phyloP scores from a whole-genome alignment of 2,113 vertebrate genomes.

The Fulica atra region DNA sequence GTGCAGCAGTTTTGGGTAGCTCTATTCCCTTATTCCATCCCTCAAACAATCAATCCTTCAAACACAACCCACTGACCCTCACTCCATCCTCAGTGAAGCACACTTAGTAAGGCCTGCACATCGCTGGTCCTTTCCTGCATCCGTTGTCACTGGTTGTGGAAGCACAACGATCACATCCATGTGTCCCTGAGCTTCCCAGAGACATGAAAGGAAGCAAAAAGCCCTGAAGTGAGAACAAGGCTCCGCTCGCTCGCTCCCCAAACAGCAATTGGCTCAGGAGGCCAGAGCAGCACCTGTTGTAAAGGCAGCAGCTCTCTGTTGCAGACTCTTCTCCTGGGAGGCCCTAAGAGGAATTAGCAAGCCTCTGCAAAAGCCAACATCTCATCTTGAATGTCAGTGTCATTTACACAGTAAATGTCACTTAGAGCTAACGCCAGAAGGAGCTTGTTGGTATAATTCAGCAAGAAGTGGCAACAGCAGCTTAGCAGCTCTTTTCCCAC shows the following conservation, averaged over 20 bases:
- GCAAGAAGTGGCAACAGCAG: background rate
- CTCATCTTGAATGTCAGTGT: slow-evolving; percentile 57
- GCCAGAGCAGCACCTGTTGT: background rate
- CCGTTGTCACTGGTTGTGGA: rapidly evolving
- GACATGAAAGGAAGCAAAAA: background rate
- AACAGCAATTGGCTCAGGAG: background rate
- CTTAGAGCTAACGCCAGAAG: slow-evolving; percentile 52
- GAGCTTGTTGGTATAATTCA: slow-evolving; percentile 40
- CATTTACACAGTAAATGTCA: slow-evolving; percentile 71
- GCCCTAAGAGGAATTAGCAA: background rate
- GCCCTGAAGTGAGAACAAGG: background rate
- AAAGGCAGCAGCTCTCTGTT: background rate
- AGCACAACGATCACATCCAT: rapidly evolving
- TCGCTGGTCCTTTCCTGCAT: background rate
- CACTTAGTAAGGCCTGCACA: background rate
- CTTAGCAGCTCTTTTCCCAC: background rate
- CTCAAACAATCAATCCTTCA: background rate
- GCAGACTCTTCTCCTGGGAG: background rate
- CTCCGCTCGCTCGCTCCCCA: background rate
- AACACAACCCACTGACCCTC: background rate
- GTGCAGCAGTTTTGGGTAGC: background rate
- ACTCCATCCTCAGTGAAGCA: background rate
- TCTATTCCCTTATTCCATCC: background rate
- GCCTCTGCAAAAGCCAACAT: background rate
- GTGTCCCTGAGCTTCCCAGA: background rate